Evolutionary conservation across 2,888 invertebrate species (phyloP), one percentile per base, ranked within the genome.

Genomic region (Macrosiphum euphorbiae): DNA sequence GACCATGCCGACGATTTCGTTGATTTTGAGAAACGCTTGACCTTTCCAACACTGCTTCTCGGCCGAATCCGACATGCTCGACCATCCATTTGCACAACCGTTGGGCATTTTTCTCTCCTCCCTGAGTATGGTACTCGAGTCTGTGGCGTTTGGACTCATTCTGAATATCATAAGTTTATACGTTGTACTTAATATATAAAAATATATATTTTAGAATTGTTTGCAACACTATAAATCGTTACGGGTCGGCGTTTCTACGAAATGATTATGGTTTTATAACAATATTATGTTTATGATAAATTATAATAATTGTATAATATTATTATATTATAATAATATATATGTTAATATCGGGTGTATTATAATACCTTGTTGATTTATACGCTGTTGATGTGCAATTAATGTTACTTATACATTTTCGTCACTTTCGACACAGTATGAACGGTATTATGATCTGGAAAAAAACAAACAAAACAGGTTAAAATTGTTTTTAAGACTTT

Each of bases 121-220:
- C 78, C 93, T 90, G 61, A 94, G 90, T 44, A 94, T 94, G 85
- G 93, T 50, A 67, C 93, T 94, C 41, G 89, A 90, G 50, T 94
- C 93, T 47, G 93, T 94, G 0, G 93, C 93, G 61, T 94, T 94
- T n/a, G 93, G 93, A 90, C 90, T 94, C 93, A 94, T 94, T 90
- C 92, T 92, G 88, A 88, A 88, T 52, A 92, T 28, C 7, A 47
- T 50, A 50, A 67, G n/a, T 35, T n/a, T 67, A n/a, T n/a, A 67
- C n/a, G n/a, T 35, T 67, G n/a, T 67, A 67, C n/a, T 67, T 13
- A 44, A 44, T 44, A 35, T 3, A 35, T 67, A 35, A 20, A 78
- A 78, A 2, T 35, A 35, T 35, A 24, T n/a, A 78, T 35, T 35
- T 35, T 20, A 35, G 35, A 78, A 20, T 78, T 78, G 78, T 20